phyloP scores from a whole-genome alignment of 2,113 vertebrate species.

The Cynopterus brachyotis region DNA sequence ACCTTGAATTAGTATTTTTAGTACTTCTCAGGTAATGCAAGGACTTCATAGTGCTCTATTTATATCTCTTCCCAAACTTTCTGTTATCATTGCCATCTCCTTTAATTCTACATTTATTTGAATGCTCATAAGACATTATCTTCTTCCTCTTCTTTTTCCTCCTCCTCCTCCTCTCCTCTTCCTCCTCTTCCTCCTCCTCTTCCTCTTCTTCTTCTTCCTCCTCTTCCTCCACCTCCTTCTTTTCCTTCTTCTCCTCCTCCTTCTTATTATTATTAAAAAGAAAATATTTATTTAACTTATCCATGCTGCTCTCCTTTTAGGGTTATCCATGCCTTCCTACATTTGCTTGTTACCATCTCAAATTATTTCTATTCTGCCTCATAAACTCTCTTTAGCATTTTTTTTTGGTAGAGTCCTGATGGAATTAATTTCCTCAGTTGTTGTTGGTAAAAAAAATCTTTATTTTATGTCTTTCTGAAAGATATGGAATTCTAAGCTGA shows the following conservation, averaged over 20 bases:
- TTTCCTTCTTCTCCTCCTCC: too few relatives aligned
- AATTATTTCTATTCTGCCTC: not conserved
- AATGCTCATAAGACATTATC: not conserved
- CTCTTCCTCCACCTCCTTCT: too few relatives aligned
- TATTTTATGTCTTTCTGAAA: not conserved
- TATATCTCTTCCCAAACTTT: not conserved
- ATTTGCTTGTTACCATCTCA: not conserved
- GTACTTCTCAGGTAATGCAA: not conserved
- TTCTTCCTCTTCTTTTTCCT: too few relatives aligned
- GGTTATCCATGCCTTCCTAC: not conserved
- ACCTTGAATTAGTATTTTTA: not conserved
- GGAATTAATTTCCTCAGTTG: not conserved
- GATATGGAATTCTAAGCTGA: not conserved
- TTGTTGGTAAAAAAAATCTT: not conserved
- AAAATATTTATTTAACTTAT: not conserved
- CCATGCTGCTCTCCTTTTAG: not conserved
- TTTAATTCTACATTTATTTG: not conserved
- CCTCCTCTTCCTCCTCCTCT: too few relatives aligned
- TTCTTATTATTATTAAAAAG: not conserved
- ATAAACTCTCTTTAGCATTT: not conserved
- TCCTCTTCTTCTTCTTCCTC: too few relatives aligned
- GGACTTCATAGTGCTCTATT: not conserved
- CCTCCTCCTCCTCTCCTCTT: too few relatives aligned
- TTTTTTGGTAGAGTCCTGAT: not conserved
- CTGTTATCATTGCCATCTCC: not conserved